phyloP scores from a whole-genome alignment of 2,888 invertebrate genomes.

The Drosophila percnosoma region DNA sequence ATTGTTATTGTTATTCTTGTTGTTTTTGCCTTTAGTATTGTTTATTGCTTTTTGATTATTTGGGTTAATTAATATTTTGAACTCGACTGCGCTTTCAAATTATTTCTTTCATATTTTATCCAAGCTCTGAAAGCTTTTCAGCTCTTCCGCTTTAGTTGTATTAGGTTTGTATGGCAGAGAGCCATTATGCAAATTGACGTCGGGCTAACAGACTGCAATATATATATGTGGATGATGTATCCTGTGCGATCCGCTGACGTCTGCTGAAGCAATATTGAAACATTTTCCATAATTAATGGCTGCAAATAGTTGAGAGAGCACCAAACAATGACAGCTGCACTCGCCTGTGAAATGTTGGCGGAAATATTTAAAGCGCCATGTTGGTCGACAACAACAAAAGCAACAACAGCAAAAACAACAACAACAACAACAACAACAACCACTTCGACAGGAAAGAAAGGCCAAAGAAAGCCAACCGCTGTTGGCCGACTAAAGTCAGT shows the following conservation, averaged over 20 bases:
- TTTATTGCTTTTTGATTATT: constrained; percentile 37
- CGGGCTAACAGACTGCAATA: constrained; percentile 29
- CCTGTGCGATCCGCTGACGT: constrained; percentile 23
- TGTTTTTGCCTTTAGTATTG: constrained; percentile 10
- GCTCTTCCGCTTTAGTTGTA: constrained; percentile 41
- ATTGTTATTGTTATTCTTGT: constrained; percentile 3
- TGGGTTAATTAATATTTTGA: constrained; percentile 68
- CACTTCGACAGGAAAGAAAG: constrained; percentile 13
- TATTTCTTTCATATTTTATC: neutral
- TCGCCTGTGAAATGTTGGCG: constrained; percentile 62
- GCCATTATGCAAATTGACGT: constrained; percentile 69
- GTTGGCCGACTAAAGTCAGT: constrained; percentile 14
- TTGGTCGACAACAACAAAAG: constrained; percentile 23
- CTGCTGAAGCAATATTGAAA: constrained; percentile 60
- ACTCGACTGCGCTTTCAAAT: constrained; percentile 16
- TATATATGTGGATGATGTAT: constrained; percentile 13
- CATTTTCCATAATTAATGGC: constrained; percentile 72
- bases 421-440: constrained; percentile 6
- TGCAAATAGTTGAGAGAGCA: constrained; percentile 59
- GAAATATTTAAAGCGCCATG: constrained; percentile 65
- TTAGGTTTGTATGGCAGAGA: constrained; percentile 23
- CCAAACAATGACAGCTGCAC: constrained; percentile 67
- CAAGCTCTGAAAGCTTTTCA: constrained; percentile 14
- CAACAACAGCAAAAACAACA: neutral
- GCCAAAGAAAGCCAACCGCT: constrained; percentile 23